A percentile compares a stretch with the other conserved stretches of the same genome.
Conservation (phyloP, 1,140 invertebrate genomes). For the Trigoniulus corallinus region DNA sequence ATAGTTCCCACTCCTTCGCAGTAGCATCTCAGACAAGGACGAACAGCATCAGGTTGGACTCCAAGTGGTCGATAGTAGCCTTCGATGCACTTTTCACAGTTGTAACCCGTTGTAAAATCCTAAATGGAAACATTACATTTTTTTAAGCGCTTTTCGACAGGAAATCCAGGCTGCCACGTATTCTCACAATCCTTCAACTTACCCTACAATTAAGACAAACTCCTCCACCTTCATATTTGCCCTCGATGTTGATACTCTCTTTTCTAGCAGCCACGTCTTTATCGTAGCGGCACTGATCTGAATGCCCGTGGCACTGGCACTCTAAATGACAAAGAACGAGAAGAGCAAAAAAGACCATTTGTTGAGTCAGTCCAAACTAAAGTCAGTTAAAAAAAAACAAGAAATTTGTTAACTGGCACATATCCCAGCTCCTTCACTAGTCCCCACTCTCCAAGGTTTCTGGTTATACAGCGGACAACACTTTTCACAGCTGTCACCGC, state of each 20-base stretch:
- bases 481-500: constrained; percentile 62
- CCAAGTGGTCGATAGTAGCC: constrained; percentile 37
- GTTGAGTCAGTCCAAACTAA: neutral
- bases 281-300: constrained; percentile 64
- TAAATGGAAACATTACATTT: constrained; percentile 10
- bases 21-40: constrained; percentile 62
- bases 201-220: constrained; percentile 82
- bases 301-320: constrained; percentile 76
- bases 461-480: constrained; percentile 80
- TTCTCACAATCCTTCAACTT: constrained; percentile 20
- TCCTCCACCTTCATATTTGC: constrained; percentile 58
- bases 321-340: constrained; percentile 23
- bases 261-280: constrained; percentile 39
- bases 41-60: constrained; percentile 38
- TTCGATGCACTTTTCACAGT: constrained; percentile 65
- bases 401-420: constrained; percentile 38
- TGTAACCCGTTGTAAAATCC: constrained; percentile 56
- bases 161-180: too few species aligned
- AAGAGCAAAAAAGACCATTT: too few species aligned
- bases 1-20: constrained; percentile 57
- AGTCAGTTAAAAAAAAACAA: neutral
- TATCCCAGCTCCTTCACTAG: constrained; percentile 35
- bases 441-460: constrained; percentile 49
- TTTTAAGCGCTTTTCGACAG: too few species aligned
- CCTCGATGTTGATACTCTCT: constrained; percentile 45